These are phyloP conservation scores for Xenus cinereus DNA, from an alignment of 2,113 vertebrate species.

Conservation along the genomic window DNA sequence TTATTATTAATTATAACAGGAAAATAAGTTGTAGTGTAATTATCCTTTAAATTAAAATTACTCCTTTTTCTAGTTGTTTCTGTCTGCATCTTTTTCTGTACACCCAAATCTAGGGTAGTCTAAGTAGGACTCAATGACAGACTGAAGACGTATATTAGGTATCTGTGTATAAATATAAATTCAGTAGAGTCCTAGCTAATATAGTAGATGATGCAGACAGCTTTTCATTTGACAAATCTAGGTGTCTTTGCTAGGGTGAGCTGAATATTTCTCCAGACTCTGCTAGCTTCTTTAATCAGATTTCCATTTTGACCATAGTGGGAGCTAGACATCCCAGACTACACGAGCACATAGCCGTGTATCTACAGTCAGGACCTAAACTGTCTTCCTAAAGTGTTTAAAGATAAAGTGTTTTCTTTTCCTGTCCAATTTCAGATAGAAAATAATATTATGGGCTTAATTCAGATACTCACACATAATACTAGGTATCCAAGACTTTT, in stretches of 20 bases:
- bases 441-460: neutral
- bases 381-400: accelerated
- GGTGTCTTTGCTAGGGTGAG: neutral
- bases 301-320: neutral
- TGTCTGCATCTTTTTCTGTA: neutral
- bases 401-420: neutral
- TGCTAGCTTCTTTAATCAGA: neutral
- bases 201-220: neutral
- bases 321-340: neutral
- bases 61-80: neutral
- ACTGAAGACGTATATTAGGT: neutral
- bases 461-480: neutral
- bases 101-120: neutral
- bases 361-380: neutral
- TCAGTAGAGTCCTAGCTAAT: neutral
- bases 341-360: neutral
- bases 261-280: neutral
- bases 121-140: neutral
- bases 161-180: neutral
- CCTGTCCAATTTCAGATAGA: neutral
- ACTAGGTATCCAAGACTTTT: neutral
- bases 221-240: neutral
- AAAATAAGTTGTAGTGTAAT: neutral
- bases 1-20: neutral
- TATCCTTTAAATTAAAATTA: neutral